Percentiles rank a stretch among this genome's conserved stretches.
These are phyloP conservation scores for Euthynnus affinis DNA, from an alignment of 2,797 vertebrate genomes.

Conservation along the genomic window DNA sequence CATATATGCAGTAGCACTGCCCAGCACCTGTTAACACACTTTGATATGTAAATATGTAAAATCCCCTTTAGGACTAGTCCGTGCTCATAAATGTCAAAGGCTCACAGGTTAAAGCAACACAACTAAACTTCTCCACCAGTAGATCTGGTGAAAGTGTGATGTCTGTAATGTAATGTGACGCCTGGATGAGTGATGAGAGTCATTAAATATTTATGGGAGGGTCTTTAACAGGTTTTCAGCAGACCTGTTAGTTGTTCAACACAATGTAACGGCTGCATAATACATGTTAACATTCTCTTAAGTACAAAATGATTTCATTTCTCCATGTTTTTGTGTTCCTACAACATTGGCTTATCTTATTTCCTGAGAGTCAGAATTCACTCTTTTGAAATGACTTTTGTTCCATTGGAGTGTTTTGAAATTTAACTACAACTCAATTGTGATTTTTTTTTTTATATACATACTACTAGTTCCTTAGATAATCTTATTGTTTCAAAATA, in stretches of 20 bases:
- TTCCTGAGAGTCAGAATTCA: background rate
- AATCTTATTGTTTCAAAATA: background rate
- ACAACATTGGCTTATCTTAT: background rate
- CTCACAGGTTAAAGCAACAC: slow-evolving; percentile 21
- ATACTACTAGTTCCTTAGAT: background rate
- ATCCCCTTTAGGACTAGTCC: background rate
- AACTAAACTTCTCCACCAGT: background rate
- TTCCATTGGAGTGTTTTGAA: background rate
- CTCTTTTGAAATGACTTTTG: no score
- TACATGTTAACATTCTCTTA: background rate
- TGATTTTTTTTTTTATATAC: background rate
- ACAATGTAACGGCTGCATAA: background rate
- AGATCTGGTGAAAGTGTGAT: background rate
- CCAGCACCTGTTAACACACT: no score
- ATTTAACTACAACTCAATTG: background rate
- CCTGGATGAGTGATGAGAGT: slow-evolving; percentile 17
- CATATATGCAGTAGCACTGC: no score
- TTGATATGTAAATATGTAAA: no score
- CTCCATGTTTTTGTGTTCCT: background rate
- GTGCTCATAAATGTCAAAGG: background rate
- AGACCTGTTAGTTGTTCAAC: slow-evolving; percentile 12
- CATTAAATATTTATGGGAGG: slow-evolving; percentile 37
- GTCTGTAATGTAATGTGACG: slow-evolving; percentile 15
- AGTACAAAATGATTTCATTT: background rate
- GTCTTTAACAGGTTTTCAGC: slow-evolving; percentile 14